Conservation (phyloP, 2,888 invertebrate species). For the Acleris holmiana region DNA sequence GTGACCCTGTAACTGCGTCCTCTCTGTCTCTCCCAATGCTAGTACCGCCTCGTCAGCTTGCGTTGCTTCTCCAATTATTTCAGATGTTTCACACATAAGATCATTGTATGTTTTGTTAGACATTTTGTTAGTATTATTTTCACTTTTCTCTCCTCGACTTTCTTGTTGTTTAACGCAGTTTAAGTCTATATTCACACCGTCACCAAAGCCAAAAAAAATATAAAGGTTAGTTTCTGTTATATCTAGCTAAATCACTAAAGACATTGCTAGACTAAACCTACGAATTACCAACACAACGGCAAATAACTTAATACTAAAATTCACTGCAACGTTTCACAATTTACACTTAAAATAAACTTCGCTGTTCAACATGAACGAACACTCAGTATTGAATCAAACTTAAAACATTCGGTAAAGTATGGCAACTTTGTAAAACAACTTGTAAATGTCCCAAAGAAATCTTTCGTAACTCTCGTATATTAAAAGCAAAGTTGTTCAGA, state of each 20-base stretch:
- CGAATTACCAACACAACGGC: too few species aligned
- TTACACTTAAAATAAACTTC: background rate
- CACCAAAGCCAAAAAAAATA: too few species aligned
- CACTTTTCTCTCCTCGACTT: background rate
- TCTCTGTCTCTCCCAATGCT: slow-evolving; percentile 84
- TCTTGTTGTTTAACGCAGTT: background rate
- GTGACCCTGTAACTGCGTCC: slow-evolving; percentile 84
- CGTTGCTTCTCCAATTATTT: slow-evolving; percentile 82
- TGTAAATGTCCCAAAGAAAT: slow-evolving; percentile 20
- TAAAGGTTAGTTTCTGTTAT: too few species aligned
- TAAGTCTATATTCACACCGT: too few species aligned
- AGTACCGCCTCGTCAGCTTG: slow-evolving; percentile 86
- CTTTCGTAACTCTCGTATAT: slow-evolving; percentile 21
- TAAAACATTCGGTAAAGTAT: slow-evolving; percentile 11
- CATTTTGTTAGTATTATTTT: slow-evolving; percentile 77
- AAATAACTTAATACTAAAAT: too few species aligned
- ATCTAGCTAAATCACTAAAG: too few species aligned
- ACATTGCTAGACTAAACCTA: too few species aligned
- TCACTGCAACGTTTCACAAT: background rate
- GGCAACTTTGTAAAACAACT: slow-evolving; percentile 17
- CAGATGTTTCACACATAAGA: slow-evolving; percentile 86
- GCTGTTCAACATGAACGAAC: background rate
- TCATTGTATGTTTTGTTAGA: slow-evolving; percentile 90
- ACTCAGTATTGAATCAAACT: slow-evolving; percentile 14
- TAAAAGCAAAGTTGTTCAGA: slow-evolving; percentile 22